A percentile compares a stretch with the other conserved stretches of the same genome.
These are phyloP conservation scores for Holcopasites calliopsidis DNA, from an alignment of 1,140 invertebrate species.

Conservation along the genomic window DNA sequence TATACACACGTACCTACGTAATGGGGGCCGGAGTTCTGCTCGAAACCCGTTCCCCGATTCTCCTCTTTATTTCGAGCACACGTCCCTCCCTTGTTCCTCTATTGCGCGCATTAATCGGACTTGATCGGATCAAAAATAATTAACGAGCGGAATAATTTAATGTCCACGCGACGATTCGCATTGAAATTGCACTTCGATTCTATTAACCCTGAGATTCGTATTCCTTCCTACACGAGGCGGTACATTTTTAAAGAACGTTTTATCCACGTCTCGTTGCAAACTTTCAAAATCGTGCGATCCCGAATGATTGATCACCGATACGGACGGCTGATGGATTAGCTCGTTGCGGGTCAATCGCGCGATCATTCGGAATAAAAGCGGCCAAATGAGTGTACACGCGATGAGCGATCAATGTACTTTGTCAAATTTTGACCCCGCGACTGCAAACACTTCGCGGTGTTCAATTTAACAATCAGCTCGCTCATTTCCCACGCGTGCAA, in stretches of 20 bases:
- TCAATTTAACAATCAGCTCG: slow-evolving; percentile 1
- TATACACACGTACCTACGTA: too few relatives aligned
- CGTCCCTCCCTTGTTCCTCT: neutral
- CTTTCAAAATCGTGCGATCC: slow-evolving; percentile 4
- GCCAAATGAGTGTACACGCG: neutral
- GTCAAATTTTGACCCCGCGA: slow-evolving; percentile 5
- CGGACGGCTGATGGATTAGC: slow-evolving; percentile 5
- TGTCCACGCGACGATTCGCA: too few relatives aligned
- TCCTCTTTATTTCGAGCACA: neutral
- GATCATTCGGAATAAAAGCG: slow-evolving; percentile 23
- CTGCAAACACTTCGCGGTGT: neutral
- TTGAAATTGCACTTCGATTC: too few relatives aligned
- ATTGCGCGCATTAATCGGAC: too few relatives aligned
- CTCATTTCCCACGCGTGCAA: neutral
- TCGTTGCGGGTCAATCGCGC: slow-evolving; percentile 3
- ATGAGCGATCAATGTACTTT: slow-evolving; percentile 16
- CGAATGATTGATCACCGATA: slow-evolving; percentile 11
- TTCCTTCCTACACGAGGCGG: too few relatives aligned
- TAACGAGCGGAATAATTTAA: too few relatives aligned
- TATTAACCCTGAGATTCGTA: too few relatives aligned
- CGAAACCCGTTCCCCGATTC: neutral
- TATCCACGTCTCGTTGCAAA: neutral
- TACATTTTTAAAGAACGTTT: too few relatives aligned
- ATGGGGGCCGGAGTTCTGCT: neutral
- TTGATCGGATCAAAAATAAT: too few relatives aligned